Percentiles rank a stretch among this genome's conserved stretches.
Conservation (phyloP, 2,113 vertebrate species). For the Lycaon pictus region DNA sequence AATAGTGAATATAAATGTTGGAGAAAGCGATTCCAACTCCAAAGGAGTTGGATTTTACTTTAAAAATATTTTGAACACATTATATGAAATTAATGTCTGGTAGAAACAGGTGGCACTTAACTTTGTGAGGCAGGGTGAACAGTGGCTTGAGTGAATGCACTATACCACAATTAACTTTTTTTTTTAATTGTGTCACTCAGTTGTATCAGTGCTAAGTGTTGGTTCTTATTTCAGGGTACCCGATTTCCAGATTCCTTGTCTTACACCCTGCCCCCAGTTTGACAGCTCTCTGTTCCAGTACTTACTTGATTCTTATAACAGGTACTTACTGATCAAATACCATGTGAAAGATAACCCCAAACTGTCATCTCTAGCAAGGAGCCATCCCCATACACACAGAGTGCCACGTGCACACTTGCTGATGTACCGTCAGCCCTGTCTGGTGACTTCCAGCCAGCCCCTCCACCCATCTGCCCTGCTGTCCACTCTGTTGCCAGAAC, state of each 20-base stretch:
- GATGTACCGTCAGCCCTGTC: neutral
- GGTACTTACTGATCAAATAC: neutral
- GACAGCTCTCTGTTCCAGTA: neutral
- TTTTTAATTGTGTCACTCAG: neutral
- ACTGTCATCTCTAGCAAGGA: fast-evolving
- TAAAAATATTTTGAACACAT: neutral
- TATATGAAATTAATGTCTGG: neutral
- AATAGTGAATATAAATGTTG: neutral
- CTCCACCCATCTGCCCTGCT: fast-evolving
- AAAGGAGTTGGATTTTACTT: neutral
- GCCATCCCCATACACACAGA: fast-evolving
- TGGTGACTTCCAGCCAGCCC: fast-evolving
- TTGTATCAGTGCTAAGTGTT: neutral
- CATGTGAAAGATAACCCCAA: neutral
- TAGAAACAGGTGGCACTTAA: neutral
- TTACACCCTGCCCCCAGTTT: neutral
- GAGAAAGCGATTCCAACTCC: neutral
- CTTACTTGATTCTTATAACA: neutral
- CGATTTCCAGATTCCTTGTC: neutral
- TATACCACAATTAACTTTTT: neutral
- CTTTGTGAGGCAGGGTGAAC: neutral
- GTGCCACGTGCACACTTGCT: fast-evolving
- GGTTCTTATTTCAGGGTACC: neutral
- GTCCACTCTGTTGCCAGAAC: neutral
- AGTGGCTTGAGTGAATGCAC: too few relatives aligned